These are phyloP conservation scores for Coecobrya sp. DNA, from an alignment of 2,888 invertebrate species.

Conservation along the genomic window DNA sequence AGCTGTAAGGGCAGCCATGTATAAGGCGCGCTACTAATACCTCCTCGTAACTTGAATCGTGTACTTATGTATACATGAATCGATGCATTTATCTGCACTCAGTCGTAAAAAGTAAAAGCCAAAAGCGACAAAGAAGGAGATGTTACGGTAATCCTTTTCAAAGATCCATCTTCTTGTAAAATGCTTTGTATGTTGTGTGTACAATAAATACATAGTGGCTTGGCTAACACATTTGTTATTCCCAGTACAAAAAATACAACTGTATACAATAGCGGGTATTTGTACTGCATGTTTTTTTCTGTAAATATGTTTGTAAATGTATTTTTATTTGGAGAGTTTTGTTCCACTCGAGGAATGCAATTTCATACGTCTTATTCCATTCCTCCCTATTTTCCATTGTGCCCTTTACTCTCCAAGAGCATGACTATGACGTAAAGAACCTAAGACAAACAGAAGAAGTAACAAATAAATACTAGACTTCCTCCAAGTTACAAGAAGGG, in stretches of 20 bases:
- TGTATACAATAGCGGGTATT: neutral
- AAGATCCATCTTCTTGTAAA: constrained; percentile 73
- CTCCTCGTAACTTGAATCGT: neutral
- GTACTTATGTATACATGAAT: neutral
- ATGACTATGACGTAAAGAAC: too few species aligned
- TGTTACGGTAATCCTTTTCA: constrained; percentile 70
- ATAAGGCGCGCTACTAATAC: neutral
- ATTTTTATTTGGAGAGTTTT: too few species aligned
- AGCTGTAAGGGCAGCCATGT: neutral
- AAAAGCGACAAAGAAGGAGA: constrained; percentile 62
- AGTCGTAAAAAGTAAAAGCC: constrained; percentile 65
- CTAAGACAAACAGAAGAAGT: too few species aligned
- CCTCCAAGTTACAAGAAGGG: too few species aligned
- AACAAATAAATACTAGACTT: neutral
- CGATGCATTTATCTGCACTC: constrained; percentile 59
- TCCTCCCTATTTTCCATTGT: too few species aligned
- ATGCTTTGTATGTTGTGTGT: constrained; percentile 35
- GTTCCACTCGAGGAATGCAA: neutral
- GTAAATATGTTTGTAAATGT: neutral
- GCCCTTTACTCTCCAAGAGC: too few species aligned
- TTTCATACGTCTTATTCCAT: neutral
- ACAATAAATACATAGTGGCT: neutral
- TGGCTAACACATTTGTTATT: neutral
- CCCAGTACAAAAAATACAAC: too few species aligned
- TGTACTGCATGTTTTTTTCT: too few species aligned